Evolutionary conservation across 2,888 invertebrate species (phyloP).

Genomic region (Petrolisthes manimaculis): DNA sequence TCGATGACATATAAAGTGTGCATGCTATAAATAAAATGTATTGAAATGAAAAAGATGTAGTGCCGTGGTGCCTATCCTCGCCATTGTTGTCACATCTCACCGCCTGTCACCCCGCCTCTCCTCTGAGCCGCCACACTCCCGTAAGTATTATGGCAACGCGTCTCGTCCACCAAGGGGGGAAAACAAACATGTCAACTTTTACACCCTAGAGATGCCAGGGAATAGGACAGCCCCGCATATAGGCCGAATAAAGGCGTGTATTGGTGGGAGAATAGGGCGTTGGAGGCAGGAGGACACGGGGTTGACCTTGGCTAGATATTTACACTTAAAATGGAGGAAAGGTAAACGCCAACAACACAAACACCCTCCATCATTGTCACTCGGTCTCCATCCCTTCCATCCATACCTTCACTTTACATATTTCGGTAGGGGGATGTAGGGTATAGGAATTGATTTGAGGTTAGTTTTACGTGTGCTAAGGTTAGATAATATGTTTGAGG

Average conservation of each 20-base stretch:
- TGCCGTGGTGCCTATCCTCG: background rate
- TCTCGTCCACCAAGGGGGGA: background rate
- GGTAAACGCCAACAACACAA: background rate
- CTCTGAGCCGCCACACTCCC: background rate
- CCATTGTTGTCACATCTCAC: constrained; percentile 59
- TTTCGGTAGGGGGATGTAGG: no score
- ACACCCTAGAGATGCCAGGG: background rate
- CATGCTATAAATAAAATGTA: background rate
- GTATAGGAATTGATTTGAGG: no score
- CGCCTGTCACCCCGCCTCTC: constrained; percentile 5
- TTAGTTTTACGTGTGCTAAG: no score
- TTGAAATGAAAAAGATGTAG: background rate
- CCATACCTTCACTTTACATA: no score
- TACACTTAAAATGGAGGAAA: constrained; percentile 7
- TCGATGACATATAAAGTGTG: no score
- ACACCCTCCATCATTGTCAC: no score
- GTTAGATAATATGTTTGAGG: no score
- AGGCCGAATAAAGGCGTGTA: background rate
- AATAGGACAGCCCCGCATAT: background rate
- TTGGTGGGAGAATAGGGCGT: background rate
- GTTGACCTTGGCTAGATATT: constrained; percentile 27
- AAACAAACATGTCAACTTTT: constrained; percentile 32
- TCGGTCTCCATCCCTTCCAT: no score
- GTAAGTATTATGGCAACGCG: constrained; percentile 58
- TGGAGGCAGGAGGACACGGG: background rate